Evolutionary conservation across 2,888 invertebrate species (phyloP), one percentile per base, ranked within the genome.

Genomic region (Drosophila mimica): DNA sequence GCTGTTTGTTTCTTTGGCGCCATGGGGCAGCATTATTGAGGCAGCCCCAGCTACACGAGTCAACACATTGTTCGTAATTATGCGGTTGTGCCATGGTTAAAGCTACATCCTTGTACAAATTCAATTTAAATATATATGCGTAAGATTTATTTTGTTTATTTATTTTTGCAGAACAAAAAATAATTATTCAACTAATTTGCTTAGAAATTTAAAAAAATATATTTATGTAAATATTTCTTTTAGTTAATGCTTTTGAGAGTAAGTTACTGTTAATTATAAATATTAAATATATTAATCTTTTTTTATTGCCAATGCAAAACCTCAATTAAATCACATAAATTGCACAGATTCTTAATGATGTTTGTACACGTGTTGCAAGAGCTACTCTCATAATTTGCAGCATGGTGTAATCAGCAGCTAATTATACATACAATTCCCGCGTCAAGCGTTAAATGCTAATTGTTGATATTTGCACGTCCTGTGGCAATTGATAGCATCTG

Each of bases 1-100:
- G 54, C 66, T 53, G 62, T 38, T 15, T 33, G 63, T 59, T 51
- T 59, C 58, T 49, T 62, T 76, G 80, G 72, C 83, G 76, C 80
- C 76, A 75, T 33, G 43, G 52, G 52, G 28, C 40, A 54, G 28
- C 30, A 63, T 49, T 46, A 68, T 53, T 43, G 28, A 46, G 20
- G 25, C 33, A 60, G 65, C 57, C 58, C 36, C 46, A 60, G n/a
- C 43, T 36, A 49, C 75, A 77, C 68, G 59, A 34, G 2, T 6
- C 36, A 64, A 51, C 67, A 72, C 13, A 20, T 36, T 30, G n/a
- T 20, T 28, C 9, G 28, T 0, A 28, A n/a, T 9, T 28, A 34
- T 25, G 20, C 20, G 15, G 20, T 33, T 33, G 20, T 20, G 15
- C 7, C 13, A 3, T 46, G 13, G 4, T 20, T 20, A 3, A 7